Percentiles rank a stretch among this genome's conserved stretches.
These are phyloP conservation scores for Pagetopsis macropterus DNA, from an alignment of 2,797 vertebrate genomes.

Conservation along the genomic window DNA sequence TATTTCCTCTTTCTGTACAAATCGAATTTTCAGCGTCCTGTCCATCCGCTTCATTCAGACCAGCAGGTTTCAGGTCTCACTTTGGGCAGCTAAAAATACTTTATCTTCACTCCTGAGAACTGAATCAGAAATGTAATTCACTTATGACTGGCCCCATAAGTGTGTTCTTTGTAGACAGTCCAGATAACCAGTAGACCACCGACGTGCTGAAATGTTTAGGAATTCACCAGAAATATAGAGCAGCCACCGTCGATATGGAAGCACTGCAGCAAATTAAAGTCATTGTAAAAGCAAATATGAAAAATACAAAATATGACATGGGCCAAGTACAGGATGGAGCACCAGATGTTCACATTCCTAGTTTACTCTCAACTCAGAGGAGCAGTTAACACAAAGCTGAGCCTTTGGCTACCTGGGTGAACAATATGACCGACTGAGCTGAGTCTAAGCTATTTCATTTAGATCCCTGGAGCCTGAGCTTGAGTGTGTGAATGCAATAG, in stretches of 20 bases:
- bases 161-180: conserved; percentile 37
- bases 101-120: conserved; percentile 44
- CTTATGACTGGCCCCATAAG: conserved; percentile 46
- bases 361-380: background rate
- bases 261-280: background rate
- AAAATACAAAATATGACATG: background rate
- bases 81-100: conserved; percentile 74
- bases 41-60: conserved; percentile 70
- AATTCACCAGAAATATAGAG: conserved; percentile 3
- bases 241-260: background rate
- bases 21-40: conserved; percentile 70
- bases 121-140: conserved; percentile 63
- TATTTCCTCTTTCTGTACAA: conserved; percentile 64
- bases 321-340: background rate
- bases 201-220: conserved; percentile 1
- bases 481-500: background rate
- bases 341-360: conserved; percentile 3
- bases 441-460: background rate
- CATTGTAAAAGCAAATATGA: background rate
- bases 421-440: background rate
- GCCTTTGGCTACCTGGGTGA: no score
- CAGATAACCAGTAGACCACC: conserved; percentile 28
- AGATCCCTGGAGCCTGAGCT: background rate
- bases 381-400: background rate
- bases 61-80: conserved; percentile 74